These are phyloP conservation scores for Tortrix viridana DNA, from an alignment of 2,888 invertebrate species.

Conservation along the genomic window DNA sequence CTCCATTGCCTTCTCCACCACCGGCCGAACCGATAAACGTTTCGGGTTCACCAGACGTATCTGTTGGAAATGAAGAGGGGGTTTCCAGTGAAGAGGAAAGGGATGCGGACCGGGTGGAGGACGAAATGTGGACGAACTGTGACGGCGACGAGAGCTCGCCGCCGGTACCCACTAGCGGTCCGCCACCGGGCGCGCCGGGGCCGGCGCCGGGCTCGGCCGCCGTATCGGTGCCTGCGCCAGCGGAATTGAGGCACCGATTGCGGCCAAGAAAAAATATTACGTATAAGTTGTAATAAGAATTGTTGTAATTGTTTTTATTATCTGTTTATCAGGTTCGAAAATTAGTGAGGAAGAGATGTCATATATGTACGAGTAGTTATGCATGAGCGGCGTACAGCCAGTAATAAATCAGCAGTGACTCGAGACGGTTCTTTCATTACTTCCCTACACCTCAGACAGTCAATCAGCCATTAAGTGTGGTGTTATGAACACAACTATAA, in stretches of 20 bases:
- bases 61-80: not conserved
- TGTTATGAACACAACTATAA: too few species aligned
- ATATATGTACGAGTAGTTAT: too few species aligned
- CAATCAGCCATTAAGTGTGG: too few species aligned
- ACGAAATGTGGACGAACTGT: slow-evolving; percentile 12
- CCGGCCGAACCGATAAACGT: not conserved
- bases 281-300: slow-evolving; percentile 17
- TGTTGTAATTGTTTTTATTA: too few species aligned
- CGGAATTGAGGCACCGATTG: not conserved
- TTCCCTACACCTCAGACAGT: too few species aligned
- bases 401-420: too few species aligned
- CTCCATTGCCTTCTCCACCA: not conserved
- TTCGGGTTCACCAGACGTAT: too few species aligned
- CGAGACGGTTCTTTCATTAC: too few species aligned
- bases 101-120: not conserved
- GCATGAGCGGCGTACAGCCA: too few species aligned
- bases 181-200: slow-evolving; percentile 1
- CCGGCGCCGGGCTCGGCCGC: slow-evolving; percentile 5
- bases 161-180: not conserved
- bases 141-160: not conserved
- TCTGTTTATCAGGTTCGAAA: too few species aligned
- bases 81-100: not conserved
- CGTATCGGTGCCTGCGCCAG: not conserved
- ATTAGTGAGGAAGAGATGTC: too few species aligned
- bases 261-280: slow-evolving; percentile 14